Evolutionary conservation across 1,140 invertebrate genomes (phyloP).

Genomic region (Ostrea denselamellosa): DNA sequence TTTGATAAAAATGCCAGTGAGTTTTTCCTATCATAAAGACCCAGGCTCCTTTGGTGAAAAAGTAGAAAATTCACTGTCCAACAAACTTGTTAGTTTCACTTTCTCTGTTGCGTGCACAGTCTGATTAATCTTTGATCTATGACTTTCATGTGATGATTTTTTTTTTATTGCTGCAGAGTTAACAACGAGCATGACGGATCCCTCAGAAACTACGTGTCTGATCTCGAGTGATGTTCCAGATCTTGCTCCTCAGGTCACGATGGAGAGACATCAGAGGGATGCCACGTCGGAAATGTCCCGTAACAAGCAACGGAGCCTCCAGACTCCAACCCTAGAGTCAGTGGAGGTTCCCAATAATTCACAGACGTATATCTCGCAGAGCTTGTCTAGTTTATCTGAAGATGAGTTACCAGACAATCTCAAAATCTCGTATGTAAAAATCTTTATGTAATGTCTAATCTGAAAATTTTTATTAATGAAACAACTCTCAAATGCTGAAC

Average conservation of each 20-base stretch:
- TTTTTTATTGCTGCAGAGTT: background rate
- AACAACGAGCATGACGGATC: background rate
- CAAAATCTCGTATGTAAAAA: background rate
- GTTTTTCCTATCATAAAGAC: no score
- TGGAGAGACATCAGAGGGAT: background rate
- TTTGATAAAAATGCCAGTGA: no score
- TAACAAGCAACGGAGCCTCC: background rate
- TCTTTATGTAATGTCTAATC: background rate
- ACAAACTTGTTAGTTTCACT: no score
- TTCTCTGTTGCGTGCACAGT: no score
- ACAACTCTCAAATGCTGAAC: no score
- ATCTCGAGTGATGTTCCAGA: background rate
- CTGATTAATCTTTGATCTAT: background rate
- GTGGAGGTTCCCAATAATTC: conserved; percentile 1
- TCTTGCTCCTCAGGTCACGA: background rate
- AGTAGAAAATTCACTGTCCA: no score
- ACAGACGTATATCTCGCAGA: background rate
- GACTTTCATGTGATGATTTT: no score
- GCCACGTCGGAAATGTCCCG: background rate
- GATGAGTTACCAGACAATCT: background rate
- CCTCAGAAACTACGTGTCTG: background rate
- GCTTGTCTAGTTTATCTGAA: background rate
- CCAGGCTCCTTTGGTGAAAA: no score
- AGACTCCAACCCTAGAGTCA: background rate
- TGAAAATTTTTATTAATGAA: no score